Evolutionary conservation across 2,888 invertebrate species (phyloP).

Genomic region (Drosophila koepferae): DNA sequence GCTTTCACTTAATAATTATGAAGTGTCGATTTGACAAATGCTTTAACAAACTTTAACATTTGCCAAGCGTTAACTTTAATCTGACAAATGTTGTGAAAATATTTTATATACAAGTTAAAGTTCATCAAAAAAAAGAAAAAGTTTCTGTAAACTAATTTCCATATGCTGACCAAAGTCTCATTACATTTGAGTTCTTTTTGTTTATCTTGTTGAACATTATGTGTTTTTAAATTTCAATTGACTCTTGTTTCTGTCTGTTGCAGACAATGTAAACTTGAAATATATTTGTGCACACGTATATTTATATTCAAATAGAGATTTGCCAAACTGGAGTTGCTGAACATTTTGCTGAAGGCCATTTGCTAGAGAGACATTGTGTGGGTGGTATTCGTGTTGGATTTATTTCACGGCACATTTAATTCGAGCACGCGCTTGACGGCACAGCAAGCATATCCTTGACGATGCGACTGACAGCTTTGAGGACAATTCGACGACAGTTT

Average conservation of each 20-base stretch:
- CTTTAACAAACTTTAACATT: constrained; percentile 27
- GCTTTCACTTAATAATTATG: constrained; percentile 49
- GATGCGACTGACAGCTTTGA: constrained; percentile 54
- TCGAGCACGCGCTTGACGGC: constrained; percentile 67
- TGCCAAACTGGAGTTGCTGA: constrained; percentile 9
- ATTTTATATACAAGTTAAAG: neutral
- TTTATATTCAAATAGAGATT: constrained; percentile 3
- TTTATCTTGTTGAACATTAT: constrained; percentile 19
- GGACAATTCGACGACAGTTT: constrained; percentile 69
- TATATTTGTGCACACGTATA: neutral
- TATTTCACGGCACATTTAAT: constrained; percentile 80
- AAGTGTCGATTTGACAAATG: constrained; percentile 52
- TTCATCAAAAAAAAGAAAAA: neutral
- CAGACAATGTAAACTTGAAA: constrained; percentile 1
- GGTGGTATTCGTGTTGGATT: constrained; percentile 59
- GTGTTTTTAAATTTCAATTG: constrained; percentile 29
- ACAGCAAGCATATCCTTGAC: constrained; percentile 38
- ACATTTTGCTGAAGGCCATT: constrained; percentile 40
- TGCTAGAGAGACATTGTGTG: constrained; percentile 30
- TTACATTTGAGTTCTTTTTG: neutral
- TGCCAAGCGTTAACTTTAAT: neutral
- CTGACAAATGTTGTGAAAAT: neutral
- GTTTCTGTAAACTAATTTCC: neutral
- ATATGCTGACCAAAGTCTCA: neutral
- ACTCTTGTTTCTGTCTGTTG: constrained; percentile 20